Base-by-base conservation (phyloP, 2,797 vertebrate species). In the Thunnus albacares region DNA sequence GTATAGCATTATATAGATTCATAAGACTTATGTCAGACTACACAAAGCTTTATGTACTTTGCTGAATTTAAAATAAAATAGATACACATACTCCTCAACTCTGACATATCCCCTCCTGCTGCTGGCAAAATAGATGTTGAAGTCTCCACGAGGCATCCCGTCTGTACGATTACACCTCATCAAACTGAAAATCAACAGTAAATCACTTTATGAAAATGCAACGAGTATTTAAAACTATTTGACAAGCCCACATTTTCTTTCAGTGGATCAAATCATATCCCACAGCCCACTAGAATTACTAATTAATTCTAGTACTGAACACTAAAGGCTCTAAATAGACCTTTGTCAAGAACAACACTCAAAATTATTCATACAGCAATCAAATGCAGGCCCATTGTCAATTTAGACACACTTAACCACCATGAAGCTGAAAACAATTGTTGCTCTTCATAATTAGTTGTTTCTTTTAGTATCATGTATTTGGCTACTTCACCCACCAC, bases 81-180 rank as follows among this genome's bases (percentile, higher is more conserved):
- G 24, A 59, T 45, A 59, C 33, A 80, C 93, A 49, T 83, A 96
- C 96, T 96, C 96, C 68, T 96, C 96, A 62, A 94, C 95, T 91
- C 94, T 87, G 86, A 96, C 81, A 13, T 79, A 81, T 86, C 94
- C 94, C 51, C 94, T 79, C 66, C 93, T 85, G 84, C 93, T 93
- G 56, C 92, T 94, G 71, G 95, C 86, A 83, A 96, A 95, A 75
- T 96, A 95, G 81, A 96, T 93, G 78, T 91, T 95, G 87, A 96
- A 96, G 38, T 96, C 94, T 85, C 95, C 94, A 22, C 94, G 93
- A 86, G 95, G 96, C 95, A 94, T 96, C 53, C 89, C 83, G 89
- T 83, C 61, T 78, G 90, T 94, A n/a, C 30, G 65, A 78, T 91
- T 92, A 63, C 89, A 89, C 41, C 24, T 83, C 92, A 93, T 94